Evolutionary conservation across 1,140 invertebrate species (phyloP), one percentile per base, ranked within the genome.

Genomic region (Charaxes varanes): DNA sequence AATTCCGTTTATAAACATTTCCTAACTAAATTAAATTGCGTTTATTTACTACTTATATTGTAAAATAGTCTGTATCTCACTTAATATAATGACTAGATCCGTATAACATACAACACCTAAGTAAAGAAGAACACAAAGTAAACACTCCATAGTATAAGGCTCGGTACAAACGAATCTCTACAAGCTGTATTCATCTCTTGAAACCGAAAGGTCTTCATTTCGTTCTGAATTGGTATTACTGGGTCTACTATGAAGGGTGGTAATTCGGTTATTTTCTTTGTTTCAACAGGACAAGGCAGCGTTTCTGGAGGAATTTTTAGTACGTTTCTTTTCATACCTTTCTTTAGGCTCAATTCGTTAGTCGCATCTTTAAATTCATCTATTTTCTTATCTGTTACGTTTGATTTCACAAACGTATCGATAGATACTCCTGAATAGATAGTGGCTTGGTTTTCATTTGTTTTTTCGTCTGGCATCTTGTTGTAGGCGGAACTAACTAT

Each of bases 181-280:
- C 27, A 23, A 18, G 51, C 53, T 33, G 55, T 45, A 50, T 70
- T 82, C 31, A 58, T 66, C 37, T 70, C 79, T 14, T 73, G 67
- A 56, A 65, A 77, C 60, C 72, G 56, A 47, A 62, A 77, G 7
- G 70, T 80, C 54, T 80, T 83, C 73, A 80, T 83, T 65, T 80
- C 70, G 38, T 83, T 83, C 41, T 77, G 79, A 23, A 80, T 65
- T 36, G 78, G 78, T 49, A 79, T 77, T 2, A 83, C 66, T 23
- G 72, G 70, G 36, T 79, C 76, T 33, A 71, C 47, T 31, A 74
- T 53, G 13, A 59, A 62, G 2, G 64, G 56, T 17, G 67, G 65
- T 3, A 46, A n/a, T 49, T 77, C 70, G 16, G 76, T 83, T 1
- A 74, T 76, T 33, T 64, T 70, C 37, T 48, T 59, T 10, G 49